phyloP scores from a whole-genome alignment of 2,113 vertebrate genomes.

The Bombycilla garrulus region DNA sequence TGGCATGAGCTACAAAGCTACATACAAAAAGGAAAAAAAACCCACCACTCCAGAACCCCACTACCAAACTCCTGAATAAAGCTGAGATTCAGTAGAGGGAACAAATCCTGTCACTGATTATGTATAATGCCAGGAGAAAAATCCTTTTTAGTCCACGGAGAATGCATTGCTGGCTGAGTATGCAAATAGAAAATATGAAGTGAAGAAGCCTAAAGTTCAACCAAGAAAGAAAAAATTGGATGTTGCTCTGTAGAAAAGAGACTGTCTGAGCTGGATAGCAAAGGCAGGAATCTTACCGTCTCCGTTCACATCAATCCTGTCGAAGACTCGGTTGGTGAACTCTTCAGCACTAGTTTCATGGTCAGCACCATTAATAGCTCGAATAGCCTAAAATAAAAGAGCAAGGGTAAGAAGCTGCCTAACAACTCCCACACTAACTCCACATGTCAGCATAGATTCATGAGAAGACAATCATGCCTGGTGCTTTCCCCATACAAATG shows the following conservation, averaged over 20 bases:
- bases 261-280: background rate
- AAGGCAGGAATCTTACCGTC: conserved; percentile 76
- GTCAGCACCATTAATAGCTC: conserved; percentile 84
- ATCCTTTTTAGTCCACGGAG: background rate
- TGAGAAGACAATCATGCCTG: background rate
- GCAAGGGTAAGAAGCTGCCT: background rate
- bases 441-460: background rate
- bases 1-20: background rate
- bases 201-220: background rate
- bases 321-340: conserved; percentile 88
- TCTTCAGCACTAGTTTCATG: conserved; percentile 81
- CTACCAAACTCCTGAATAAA: background rate
- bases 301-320: conserved; percentile 87
- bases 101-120: background rate
- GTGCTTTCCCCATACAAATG: background rate
- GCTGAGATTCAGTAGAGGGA: background rate
- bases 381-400: conserved; percentile 77
- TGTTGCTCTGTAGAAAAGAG: background rate
- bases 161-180: background rate
- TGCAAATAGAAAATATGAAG: background rate
- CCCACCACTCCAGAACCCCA: background rate
- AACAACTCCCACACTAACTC: background rate
- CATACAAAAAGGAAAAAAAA: background rate
- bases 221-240: background rate
- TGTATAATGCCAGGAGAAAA: background rate